Base-by-base conservation (phyloP, 2,888 invertebrate genomes). In the Latrodectus elegans region DNA sequence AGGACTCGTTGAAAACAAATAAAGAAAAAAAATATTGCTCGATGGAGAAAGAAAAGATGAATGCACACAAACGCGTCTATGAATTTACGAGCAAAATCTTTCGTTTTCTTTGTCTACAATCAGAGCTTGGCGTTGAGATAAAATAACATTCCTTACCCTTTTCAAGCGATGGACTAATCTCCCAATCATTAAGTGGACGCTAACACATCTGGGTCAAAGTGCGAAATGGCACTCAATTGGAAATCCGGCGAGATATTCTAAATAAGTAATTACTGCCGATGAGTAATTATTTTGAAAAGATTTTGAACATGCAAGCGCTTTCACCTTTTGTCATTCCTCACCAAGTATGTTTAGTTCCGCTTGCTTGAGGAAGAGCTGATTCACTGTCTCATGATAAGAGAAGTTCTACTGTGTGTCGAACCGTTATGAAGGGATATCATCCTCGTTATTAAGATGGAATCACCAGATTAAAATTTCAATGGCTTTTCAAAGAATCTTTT, bases 271-370 rank as follows among this genome's bases (percentile, higher is more conserved):
- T 75, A 68, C 70, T 67, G 75, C 70, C 74, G 74, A 68, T 75
- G 75, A 75, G 70, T 53, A 75, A 70, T 74, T 68, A 68, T 75
- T 82, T 53, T 75, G 55, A 67, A 82, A 82, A 82, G 60, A 75
- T 17, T 17, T 12, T 68, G 17, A 12, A n/a, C 17, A 12, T 22
- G 11, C 38, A 38, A 38, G 67, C 12, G 12, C 67, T 17, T 17
- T 60, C 60, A 15, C n/a, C n/a, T n/a, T 60, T 60, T 68, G 12
- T 22, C 49, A 49, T 60, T 74, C 26, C 60, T 51, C 70, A 51
- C 17, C 22, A 26, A 38, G 38, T 38, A n/a, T 82, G 81, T 87
- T 87, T 87, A 87, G 86, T 87, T 87, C 86, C 86, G 77, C 86
- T 73, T 87, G 86, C 78, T 64, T 83, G 76, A n/a, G 9, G 73